Evolutionary conservation across 2,113 vertebrate species (phyloP).

Genomic region (Crocuta crocuta): DNA sequence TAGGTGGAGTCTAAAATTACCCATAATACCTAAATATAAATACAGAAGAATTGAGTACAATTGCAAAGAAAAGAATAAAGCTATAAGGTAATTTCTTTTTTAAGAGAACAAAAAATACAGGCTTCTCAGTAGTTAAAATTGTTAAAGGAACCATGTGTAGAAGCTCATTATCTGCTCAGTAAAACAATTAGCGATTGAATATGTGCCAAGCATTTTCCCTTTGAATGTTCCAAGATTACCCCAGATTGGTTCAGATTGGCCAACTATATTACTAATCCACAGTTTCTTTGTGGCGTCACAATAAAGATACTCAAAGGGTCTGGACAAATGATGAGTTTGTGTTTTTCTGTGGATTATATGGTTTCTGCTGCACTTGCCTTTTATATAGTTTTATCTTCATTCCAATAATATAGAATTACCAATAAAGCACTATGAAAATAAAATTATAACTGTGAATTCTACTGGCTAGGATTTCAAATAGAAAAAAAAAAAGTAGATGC

Average conservation of each 20-base stretch:
- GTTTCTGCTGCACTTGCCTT: constrained; percentile 14
- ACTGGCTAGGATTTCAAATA: background rate
- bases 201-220: constrained; percentile 16
- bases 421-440: background rate
- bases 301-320: background rate
- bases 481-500: background rate
- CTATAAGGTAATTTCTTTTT: constrained; percentile 13
- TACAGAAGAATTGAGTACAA: background rate
- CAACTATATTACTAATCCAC: constrained; percentile 9
- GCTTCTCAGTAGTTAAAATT: constrained; percentile 6
- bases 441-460: background rate
- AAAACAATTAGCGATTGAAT: constrained; percentile 62
- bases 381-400: constrained; percentile 14
- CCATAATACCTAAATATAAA: background rate
- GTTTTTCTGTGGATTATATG: background rate
- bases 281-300: background rate
- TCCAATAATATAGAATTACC: background rate
- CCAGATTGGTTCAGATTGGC: background rate
- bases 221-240: background rate
- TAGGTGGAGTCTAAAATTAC: constrained; percentile 47
- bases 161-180: constrained; percentile 60
- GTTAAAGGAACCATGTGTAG: constrained; percentile 42
- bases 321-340: background rate
- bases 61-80: constrained; percentile 12
- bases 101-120: constrained; percentile 18